Base-by-base conservation (phyloP, 2,113 vertebrate species). In the Rhineura floridana region DNA sequence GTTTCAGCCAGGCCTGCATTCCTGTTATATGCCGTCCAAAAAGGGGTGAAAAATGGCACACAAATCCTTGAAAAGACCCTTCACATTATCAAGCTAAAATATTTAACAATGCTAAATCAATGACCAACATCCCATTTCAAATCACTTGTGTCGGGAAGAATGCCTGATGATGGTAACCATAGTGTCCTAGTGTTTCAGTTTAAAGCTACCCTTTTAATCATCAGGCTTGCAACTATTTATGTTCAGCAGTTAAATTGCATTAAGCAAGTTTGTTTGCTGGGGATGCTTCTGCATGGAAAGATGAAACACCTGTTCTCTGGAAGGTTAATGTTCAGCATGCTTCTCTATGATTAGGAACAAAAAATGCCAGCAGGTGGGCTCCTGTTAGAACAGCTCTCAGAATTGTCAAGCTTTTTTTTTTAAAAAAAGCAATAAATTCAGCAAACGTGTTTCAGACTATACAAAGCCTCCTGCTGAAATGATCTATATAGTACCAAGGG, bases 361-460 rank as follows among this genome's bases (percentile, higher is more conserved):
- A 95, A 95, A 92, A 90, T 12, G 89, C 90, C 92, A 93, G 94
- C 93, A 93, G 95, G 94, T 93, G 93, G 93, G 91, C 92, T 90
- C 87, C 69, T 91, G 81, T 65, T 77, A 87, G 90, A 91, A 91
- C 81, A 69, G 19, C 92, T 94, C 92, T 91, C 89, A 90, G 59
- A 91, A 94, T 91, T 62, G 92, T 91, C 82, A 92, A 4, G 73
- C 84, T 93, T 91, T 59, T 59, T 52, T 52, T 59, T 59, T 59
- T 59, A 75, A 6, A 92, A 89, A 65, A 88, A 44, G 89, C 88
- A 93, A 91, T 95, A 92, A 93, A 94, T 83, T 50, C 39, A 88
- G 83, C 83, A 88, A 76, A 89, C 90, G 52, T 69, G 89, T 90
- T 94, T 94, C 70, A 83, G 73, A 86, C 92, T 75, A 33, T 63